Percentiles rank a stretch among this genome's conserved stretches.
phyloP scores from a whole-genome alignment of 1,140 invertebrate species.

The Lucilia sericata region DNA sequence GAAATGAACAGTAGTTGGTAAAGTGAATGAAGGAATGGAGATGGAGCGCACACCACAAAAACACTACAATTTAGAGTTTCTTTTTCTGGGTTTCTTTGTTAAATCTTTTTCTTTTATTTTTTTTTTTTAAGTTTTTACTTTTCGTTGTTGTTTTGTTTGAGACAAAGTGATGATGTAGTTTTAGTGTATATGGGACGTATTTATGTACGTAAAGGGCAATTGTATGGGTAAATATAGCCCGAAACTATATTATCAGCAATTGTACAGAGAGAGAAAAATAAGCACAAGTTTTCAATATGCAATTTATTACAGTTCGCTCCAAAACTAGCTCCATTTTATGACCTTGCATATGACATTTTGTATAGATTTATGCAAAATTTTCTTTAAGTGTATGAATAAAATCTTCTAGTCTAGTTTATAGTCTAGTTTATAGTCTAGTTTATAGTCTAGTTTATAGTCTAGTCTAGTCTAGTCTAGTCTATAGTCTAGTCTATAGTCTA shows the following conservation, averaged over 20 bases:
- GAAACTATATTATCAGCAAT: slow-evolving; percentile 16
- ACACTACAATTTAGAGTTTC: not conserved
- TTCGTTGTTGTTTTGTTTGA: not conserved
- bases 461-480: too few species aligned
- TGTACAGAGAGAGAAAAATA: not conserved
- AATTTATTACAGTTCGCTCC: too few species aligned
- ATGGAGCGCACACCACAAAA: not conserved
- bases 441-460: too few species aligned
- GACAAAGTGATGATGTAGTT: slow-evolving; percentile 3
- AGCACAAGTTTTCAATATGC: too few species aligned
- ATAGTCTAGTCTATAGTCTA: too few species aligned
- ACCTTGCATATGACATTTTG: too few species aligned
- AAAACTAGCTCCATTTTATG: too few species aligned
- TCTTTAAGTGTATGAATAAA: too few species aligned
- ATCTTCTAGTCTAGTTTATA: too few species aligned
- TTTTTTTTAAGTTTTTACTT: not conserved
- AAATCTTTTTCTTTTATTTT: not conserved
- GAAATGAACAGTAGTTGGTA: slow-evolving; percentile 65
- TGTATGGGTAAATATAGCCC: slow-evolving; percentile 34
- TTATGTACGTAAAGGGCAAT: not conserved
- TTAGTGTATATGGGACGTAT: not conserved
- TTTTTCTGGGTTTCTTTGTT: not conserved
- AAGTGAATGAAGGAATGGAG: slow-evolving; percentile 39
- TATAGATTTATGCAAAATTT: too few species aligned
- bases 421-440: too few species aligned